phyloP scores from a whole-genome alignment of 2,797 vertebrate species.

The Lates japonicus region DNA sequence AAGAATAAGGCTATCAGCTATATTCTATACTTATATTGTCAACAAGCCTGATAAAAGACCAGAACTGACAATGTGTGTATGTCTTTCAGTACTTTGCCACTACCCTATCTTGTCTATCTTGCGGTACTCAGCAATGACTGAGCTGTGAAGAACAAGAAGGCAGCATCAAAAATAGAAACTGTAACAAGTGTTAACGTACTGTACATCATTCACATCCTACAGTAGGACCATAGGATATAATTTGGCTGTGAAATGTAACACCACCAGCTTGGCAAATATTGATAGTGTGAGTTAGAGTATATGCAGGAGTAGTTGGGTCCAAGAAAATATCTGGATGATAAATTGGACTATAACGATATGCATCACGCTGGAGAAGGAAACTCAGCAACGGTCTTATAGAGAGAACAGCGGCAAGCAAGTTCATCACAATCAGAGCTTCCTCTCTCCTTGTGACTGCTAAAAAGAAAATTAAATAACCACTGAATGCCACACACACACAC shows the following conservation, averaged over 20 bases:
- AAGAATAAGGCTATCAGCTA: not conserved
- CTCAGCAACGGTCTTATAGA: not conserved
- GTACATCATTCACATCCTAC: not conserved
- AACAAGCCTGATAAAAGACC: not conserved
- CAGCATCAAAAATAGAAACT: constrained; percentile 6
- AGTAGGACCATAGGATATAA: not conserved
- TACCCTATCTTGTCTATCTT: not conserved
- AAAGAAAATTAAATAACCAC: constrained; percentile 6
- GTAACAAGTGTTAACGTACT: constrained; percentile 1
- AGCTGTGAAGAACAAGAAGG: constrained; percentile 29
- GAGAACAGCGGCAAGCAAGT: constrained; percentile 34
- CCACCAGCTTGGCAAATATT: constrained; percentile 19
- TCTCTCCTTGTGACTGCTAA: constrained; percentile 26
- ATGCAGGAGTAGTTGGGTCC: constrained; percentile 8
- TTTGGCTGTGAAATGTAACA: constrained; percentile 16
- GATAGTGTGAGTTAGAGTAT: not conserved
- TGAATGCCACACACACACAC: not conserved
- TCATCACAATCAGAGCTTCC: constrained; percentile 36
- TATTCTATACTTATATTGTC: too few species aligned
- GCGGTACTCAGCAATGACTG: not conserved
- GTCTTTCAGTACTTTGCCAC: not conserved
- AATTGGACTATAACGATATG: constrained; percentile 31
- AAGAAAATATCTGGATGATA: constrained; percentile 15
- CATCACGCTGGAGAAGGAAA: constrained; percentile 24
- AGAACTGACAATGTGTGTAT: not conserved